Conservation (phyloP, 2,888 invertebrate genomes). For the Acanthosepion lycidas region DNA sequence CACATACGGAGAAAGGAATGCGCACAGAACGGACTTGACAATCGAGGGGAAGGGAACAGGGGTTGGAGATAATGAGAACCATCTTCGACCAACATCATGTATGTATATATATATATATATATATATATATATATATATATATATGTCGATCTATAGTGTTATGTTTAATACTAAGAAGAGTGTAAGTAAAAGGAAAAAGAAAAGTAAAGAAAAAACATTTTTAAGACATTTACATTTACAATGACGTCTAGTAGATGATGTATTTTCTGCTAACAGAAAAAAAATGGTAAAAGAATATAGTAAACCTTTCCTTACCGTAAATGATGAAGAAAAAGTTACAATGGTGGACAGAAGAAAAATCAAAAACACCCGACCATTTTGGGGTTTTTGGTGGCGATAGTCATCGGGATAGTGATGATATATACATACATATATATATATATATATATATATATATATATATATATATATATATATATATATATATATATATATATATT, state of each 20-base stretch:
- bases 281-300: neutral
- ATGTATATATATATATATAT: neutral
- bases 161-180: neutral
- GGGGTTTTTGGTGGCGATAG: neutral
- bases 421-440: neutral
- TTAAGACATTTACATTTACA: neutral
- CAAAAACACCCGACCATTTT: neutral
- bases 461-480: neutral
- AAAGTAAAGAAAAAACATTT: neutral
- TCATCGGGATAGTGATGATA: neutral
- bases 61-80: neutral
- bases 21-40: neutral
- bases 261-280: neutral
- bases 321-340: neutral
- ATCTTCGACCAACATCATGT: neutral
- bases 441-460: slow-evolving; percentile 6
- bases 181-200: neutral
- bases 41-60: neutral
- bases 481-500: neutral
- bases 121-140: too few species aligned
- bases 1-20: slow-evolving; percentile 20
- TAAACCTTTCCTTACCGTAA: neutral
- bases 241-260: neutral
- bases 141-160: neutral
- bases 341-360: neutral